Conservation (phyloP, 2,888 invertebrate species). For the Ganaspis brasiliensis region DNA sequence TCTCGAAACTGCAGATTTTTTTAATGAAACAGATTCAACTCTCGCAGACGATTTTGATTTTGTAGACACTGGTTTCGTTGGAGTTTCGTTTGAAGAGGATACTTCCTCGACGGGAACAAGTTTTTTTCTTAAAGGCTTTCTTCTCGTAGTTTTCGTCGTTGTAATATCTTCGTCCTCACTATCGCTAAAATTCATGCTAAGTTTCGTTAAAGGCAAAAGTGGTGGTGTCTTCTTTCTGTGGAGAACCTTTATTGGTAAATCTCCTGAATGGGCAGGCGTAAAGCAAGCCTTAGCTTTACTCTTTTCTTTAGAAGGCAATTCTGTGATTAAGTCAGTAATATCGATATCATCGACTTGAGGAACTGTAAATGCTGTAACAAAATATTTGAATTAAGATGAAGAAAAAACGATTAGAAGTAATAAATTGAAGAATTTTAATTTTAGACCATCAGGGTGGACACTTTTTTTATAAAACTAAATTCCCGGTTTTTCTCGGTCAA, state of each 20-base stretch:
- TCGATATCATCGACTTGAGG: neutral
- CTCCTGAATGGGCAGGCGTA: slow-evolving; percentile 1
- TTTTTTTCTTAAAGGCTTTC: slow-evolving; percentile 12
- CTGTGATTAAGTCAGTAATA: neutral
- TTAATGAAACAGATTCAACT: neutral
- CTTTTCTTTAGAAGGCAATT: neutral
- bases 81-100: neutral
- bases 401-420: too few relatives aligned
- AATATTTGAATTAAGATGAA: neutral
- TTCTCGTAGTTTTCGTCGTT: neutral
- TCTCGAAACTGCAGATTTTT: neutral
- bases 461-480: too few relatives aligned
- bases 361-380: slow-evolving; percentile 26
- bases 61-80: neutral
- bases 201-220: slow-evolving; percentile 23
- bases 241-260: neutral
- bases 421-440: too few relatives aligned
- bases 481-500: too few relatives aligned
- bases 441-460: too few relatives aligned
- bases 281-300: neutral
- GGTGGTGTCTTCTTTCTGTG: slow-evolving; percentile 16
- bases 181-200: neutral
- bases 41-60: neutral
- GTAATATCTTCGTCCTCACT: slow-evolving; percentile 15
- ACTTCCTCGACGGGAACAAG: neutral